These are phyloP conservation scores for Gracilinanus agilis DNA, from an alignment of 2,113 vertebrate species.

Conservation along the genomic window DNA sequence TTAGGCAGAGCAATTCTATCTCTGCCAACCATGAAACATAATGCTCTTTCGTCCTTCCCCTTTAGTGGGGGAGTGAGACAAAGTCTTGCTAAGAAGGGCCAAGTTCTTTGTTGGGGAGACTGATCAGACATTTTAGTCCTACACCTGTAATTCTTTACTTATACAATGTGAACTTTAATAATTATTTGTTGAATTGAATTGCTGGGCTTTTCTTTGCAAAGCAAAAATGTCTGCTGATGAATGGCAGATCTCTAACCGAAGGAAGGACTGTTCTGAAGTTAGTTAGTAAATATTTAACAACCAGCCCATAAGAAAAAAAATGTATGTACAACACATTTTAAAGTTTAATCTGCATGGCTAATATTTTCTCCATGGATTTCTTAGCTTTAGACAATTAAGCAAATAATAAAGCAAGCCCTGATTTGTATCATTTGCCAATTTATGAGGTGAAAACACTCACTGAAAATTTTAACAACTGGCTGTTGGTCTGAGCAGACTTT, in stretches of 20 bases:
- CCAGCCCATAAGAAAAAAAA: not conserved
- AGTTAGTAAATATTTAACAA: not conserved
- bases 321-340: not conserved
- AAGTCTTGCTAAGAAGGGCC: slow-evolving; percentile 34
- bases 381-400: not conserved
- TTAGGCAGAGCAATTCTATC: not conserved
- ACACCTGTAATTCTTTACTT: slow-evolving; percentile 11
- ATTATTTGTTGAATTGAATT: not conserved
- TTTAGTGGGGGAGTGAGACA: slow-evolving; percentile 20
- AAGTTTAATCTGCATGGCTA: not conserved
- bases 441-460: not conserved
- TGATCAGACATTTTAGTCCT: not conserved
- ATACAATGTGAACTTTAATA: not conserved
- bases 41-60: not conserved
- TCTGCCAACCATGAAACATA: slow-evolving; percentile 11
- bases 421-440: not conserved
- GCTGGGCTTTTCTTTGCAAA: not conserved
- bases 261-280: not conserved
- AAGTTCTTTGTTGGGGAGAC: not conserved
- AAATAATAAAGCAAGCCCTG: not conserved
- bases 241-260: not conserved
- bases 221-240: not conserved
- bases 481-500: not conserved
- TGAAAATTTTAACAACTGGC: not conserved
- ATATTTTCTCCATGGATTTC: not conserved